Evolutionary conservation across 2,113 vertebrate genomes (phyloP).

Genomic region (Pollimyrus isidori): DNA sequence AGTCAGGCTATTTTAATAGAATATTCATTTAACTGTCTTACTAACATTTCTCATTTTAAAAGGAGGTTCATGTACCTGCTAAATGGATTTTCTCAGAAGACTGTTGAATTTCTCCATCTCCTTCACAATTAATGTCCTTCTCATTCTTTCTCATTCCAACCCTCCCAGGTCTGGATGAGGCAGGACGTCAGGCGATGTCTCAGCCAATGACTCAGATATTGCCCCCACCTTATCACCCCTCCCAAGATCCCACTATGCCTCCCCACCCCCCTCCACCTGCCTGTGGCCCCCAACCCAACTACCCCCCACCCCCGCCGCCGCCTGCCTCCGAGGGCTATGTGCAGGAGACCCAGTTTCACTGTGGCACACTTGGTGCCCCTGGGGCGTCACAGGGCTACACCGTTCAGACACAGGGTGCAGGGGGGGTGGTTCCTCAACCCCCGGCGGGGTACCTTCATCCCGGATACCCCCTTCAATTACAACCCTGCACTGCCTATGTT

Average conservation of each 20-base stretch:
- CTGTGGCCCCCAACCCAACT: constrained; percentile 54
- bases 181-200: constrained; percentile 65
- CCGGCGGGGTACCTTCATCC: constrained; percentile 75
- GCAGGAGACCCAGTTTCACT: constrained; percentile 70
- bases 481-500: constrained; percentile 85
- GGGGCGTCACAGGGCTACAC: constrained; percentile 73
- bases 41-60: not conserved
- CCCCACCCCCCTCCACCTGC: constrained; percentile 53
- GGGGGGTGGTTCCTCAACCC: constrained; percentile 61
- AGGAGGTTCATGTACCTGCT: not conserved
- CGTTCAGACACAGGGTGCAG: constrained; percentile 71
- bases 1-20: not conserved
- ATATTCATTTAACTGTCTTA: not conserved
- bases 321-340: constrained; percentile 59
- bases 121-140: not conserved
- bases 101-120: not conserved
- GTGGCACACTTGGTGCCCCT: constrained; percentile 42
- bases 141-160: not conserved
- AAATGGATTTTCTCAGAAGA: not conserved
- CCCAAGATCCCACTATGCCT: constrained; percentile 56
- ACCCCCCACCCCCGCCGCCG: constrained; percentile 60
- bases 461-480: constrained; percentile 80
- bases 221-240: constrained; percentile 73
- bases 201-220: constrained; percentile 47
- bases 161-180: constrained; percentile 66